These are phyloP conservation scores for Heliconius ismenius DNA, from an alignment of 2,888 invertebrate genomes.

Conservation along the genomic window DNA sequence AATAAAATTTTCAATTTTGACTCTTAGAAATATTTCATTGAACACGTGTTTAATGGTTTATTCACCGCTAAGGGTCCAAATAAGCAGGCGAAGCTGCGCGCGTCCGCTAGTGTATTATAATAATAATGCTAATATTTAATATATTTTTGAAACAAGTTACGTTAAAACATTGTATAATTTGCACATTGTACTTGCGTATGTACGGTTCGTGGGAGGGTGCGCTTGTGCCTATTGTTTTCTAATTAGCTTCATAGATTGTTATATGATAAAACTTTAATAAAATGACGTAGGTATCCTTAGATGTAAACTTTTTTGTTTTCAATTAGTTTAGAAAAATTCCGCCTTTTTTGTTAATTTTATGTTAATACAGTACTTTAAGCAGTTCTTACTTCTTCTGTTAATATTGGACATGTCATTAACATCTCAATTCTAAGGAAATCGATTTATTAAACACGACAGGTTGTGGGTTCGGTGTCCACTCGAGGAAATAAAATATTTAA, in stretches of 20 bases:
- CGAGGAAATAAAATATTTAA: too few species aligned
- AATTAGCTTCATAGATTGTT: constrained; percentile 27
- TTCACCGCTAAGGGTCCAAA: too few species aligned
- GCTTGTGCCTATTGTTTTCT: constrained; percentile 27
- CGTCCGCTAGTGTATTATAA: too few species aligned
- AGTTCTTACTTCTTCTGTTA: not conserved
- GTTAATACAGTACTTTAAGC: not conserved
- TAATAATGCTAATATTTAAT: too few species aligned
- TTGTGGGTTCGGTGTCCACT: too few species aligned
- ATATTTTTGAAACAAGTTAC: not conserved
- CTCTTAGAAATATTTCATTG: too few species aligned
- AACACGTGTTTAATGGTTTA: too few species aligned
- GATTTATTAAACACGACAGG: too few species aligned
- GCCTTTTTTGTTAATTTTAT: not conserved
- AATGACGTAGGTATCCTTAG: constrained; percentile 1
- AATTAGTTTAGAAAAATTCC: not conserved
- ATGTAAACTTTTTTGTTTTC: not conserved
- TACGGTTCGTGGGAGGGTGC: constrained; percentile 27
- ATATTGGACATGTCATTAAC: not conserved
- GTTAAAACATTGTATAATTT: not conserved
- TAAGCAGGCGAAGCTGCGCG: too few species aligned
- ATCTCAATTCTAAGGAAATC: not conserved
- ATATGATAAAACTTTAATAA: constrained; percentile 11
- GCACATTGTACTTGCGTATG: not conserved
- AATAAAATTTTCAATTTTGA: too few species aligned